Conservation (phyloP, 1,140 invertebrate species). For the Chelonus insularis region DNA sequence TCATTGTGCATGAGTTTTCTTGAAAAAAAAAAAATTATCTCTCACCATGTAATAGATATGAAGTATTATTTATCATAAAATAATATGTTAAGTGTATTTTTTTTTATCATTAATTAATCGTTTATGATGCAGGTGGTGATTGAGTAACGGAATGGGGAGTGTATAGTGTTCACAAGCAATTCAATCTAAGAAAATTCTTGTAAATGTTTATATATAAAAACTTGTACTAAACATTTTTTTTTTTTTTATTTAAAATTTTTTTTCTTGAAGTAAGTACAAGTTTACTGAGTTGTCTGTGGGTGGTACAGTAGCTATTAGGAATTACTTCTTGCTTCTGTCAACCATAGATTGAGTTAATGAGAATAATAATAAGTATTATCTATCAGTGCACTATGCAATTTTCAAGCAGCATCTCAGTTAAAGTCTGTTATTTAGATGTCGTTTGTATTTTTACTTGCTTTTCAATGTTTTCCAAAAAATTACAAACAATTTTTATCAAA, state of each 20-base stretch:
- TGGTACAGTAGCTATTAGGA: background rate
- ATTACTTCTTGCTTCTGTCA: background rate
- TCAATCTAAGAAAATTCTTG: too few relatives aligned
- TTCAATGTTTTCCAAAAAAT: too few relatives aligned
- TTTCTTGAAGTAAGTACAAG: background rate
- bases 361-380: conserved; percentile 14
- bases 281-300: background rate
- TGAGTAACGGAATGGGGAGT: too few relatives aligned
- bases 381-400: conserved; percentile 8
- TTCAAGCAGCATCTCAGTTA: background rate
- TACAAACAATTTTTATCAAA: too few relatives aligned
- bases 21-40: too few relatives aligned
- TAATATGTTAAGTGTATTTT: too few relatives aligned
- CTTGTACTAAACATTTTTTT: background rate
- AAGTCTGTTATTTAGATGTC: background rate
- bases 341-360: conserved; percentile 1
- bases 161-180: too few relatives aligned
- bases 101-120: too few relatives aligned
- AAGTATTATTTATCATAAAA: too few relatives aligned
- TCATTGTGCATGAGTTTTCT: too few relatives aligned
- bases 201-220: background rate
- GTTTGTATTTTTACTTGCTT: background rate
- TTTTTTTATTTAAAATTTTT: background rate
- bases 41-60: too few relatives aligned
- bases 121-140: too few relatives aligned